phyloP scores from a whole-genome alignment of 2,888 invertebrate genomes.

The Cataglyphis rosenhaueri region DNA sequence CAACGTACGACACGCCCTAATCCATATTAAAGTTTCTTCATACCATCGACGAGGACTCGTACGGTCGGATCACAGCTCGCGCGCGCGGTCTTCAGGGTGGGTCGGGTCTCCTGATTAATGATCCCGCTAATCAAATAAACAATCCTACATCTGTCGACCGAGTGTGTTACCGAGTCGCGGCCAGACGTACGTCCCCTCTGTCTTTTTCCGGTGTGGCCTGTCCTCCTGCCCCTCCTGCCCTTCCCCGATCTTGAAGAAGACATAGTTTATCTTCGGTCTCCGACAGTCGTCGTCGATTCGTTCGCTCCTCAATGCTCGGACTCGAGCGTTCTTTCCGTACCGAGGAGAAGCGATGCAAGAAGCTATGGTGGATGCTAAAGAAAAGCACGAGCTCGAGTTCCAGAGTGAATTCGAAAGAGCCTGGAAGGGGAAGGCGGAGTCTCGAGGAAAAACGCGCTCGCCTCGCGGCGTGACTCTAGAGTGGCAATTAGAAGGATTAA shows the following conservation, averaged over 20 bases:
- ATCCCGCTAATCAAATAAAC: conserved; percentile 81
- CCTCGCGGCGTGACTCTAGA: conserved; percentile 74
- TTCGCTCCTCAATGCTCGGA: conserved; percentile 48
- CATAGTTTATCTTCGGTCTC: conserved; percentile 59
- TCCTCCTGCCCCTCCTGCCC: background rate
- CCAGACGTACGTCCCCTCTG: conserved; percentile 47
- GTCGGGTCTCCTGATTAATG: conserved; percentile 77
- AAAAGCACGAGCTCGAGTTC: conserved; percentile 16
- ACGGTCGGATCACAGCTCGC: background rate
- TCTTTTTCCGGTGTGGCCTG: conserved; percentile 45
- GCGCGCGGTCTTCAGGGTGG: conserved; percentile 56
- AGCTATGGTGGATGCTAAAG: conserved; percentile 4
- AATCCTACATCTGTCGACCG: conserved; percentile 82
- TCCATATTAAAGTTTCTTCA: background rate
- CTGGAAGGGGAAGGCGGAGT: conserved; percentile 53
- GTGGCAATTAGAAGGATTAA: conserved; percentile 83
- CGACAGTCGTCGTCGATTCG: conserved; percentile 55
- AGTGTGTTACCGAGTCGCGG: conserved; percentile 76
- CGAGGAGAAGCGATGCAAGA: conserved; percentile 48
- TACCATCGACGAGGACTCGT: background rate
- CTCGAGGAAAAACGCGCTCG: conserved; percentile 70
- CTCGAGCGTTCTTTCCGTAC: conserved; percentile 40
- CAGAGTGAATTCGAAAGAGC: background rate
- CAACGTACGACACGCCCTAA: background rate
- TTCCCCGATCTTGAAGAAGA: conserved; percentile 52